phyloP scores from a whole-genome alignment of 2,797 vertebrate genomes.

The Sorex maritimensis region DNA sequence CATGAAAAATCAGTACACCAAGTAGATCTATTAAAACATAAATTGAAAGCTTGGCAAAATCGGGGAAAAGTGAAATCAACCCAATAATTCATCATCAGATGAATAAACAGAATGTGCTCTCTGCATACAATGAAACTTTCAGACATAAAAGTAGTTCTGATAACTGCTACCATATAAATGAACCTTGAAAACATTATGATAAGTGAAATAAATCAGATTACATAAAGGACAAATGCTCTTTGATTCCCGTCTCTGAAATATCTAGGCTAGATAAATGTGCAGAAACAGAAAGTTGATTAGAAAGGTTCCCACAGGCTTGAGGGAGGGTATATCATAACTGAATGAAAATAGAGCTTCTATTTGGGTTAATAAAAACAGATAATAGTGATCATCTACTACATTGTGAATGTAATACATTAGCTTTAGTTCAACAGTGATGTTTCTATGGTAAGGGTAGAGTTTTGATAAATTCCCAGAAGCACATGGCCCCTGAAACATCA shows the following conservation, averaged over 20 bases:
- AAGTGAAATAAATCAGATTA: conserved; percentile 23
- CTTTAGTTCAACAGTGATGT: neutral
- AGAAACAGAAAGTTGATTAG: neutral
- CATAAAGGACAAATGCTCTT: neutral
- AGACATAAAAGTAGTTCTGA: neutral
- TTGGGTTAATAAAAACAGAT: neutral
- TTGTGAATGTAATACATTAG: conserved; percentile 2
- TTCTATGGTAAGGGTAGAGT: neutral
- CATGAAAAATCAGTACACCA: neutral
- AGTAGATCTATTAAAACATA: neutral
- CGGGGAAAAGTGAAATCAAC: neutral
- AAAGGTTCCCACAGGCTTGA: neutral
- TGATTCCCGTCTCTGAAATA: neutral
- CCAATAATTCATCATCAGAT: neutral
- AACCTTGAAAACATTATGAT: neutral
- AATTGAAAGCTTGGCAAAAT: neutral
- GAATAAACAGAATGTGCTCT: neutral
- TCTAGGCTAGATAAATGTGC: neutral
- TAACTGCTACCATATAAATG: too few relatives aligned
- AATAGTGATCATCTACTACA: neutral
- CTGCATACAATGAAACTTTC: neutral
- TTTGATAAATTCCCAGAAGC: too few relatives aligned
- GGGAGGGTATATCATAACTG: neutral
- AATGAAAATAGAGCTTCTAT: neutral
- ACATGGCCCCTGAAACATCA: neutral